Evolutionary conservation across 2,113 vertebrate genomes (phyloP).

Genomic region (Hyperopisus bebe): DNA sequence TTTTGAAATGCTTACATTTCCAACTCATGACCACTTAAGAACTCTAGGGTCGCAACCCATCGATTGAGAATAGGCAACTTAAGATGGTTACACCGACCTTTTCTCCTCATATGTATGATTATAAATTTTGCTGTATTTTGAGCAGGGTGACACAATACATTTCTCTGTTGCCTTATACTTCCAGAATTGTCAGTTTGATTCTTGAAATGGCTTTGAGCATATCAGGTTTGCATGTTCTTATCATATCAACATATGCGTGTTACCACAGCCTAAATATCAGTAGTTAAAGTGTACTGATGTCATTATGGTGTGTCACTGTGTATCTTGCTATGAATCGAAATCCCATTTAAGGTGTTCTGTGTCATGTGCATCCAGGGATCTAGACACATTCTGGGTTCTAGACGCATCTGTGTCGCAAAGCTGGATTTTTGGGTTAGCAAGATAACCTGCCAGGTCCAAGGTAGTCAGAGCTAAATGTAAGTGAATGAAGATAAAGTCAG

Average conservation of each 20-base stretch:
- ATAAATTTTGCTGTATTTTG: background rate
- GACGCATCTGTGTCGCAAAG: background rate
- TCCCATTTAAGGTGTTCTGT: background rate
- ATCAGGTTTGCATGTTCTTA: background rate
- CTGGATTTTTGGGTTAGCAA: background rate
- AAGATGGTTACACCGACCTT: background rate
- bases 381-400: background rate
- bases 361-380: background rate
- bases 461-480: background rate
- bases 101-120: background rate
- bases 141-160: background rate
- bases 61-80: background rate
- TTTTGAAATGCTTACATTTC: no score
- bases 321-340: background rate
- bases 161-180: background rate
- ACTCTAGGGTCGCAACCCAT: no score
- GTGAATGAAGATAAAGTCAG: background rate
- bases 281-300: background rate
- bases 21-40: no score
- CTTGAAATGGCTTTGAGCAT: background rate
- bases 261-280: background rate
- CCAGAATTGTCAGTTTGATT: background rate
- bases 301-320: background rate
- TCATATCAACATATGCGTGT: background rate
- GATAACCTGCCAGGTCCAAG: background rate